These are phyloP conservation scores for Hippocampus mohnikei DNA, from an alignment of 2,113 vertebrate genomes.

Conservation along the genomic window DNA sequence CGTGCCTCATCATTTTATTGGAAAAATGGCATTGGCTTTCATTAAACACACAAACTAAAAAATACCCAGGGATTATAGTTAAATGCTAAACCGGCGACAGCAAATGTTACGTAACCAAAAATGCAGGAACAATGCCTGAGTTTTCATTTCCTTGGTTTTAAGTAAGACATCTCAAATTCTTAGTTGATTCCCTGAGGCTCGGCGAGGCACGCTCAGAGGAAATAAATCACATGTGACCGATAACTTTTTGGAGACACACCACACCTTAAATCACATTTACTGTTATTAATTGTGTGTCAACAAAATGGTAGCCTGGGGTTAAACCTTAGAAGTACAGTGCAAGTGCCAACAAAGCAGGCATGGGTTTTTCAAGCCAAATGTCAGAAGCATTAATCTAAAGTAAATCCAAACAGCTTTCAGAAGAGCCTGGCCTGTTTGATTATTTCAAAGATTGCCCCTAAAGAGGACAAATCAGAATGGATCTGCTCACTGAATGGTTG, in stretches of 20 bases:
- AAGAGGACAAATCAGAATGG: constrained; percentile 27
- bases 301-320: background rate
- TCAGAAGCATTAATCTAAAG: background rate
- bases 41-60: too few species aligned
- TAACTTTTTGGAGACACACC: constrained; percentile 15
- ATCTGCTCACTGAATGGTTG: constrained; percentile 25
- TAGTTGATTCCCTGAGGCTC: constrained; percentile 20
- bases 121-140: constrained; percentile 9
- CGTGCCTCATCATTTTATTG: too few species aligned
- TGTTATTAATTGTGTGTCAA: constrained; percentile 14
- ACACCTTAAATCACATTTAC: background rate
- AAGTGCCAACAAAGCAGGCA: constrained; percentile 4
- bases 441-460: constrained; percentile 15
- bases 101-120: constrained; percentile 21
- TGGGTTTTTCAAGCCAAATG: constrained; percentile 7
- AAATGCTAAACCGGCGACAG: constrained; percentile 1
- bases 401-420: constrained; percentile 6
- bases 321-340: background rate
- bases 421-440: background rate
- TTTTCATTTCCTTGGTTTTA: constrained; percentile 55
- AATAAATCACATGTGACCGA: constrained; percentile 32
- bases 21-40: too few species aligned
- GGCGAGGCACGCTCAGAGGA: constrained; percentile 21
- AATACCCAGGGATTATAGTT: background rate
- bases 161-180: constrained; percentile 31